Evolutionary conservation across 2,888 invertebrate species (phyloP).

Genomic region (Nemotelus nigrinus): DNA sequence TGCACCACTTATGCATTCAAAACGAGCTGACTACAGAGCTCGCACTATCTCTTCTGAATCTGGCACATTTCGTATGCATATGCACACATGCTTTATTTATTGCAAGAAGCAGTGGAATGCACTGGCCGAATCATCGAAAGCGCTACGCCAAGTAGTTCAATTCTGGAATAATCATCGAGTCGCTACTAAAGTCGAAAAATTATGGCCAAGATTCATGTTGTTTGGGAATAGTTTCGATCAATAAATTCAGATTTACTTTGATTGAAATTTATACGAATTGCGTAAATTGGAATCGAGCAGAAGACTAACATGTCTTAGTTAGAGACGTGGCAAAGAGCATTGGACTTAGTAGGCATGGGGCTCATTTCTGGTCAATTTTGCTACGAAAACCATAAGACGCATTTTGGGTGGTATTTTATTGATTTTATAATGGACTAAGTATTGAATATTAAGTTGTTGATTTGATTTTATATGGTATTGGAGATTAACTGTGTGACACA

Average conservation of each 20-base stretch:
- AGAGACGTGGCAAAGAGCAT: too few relatives aligned
- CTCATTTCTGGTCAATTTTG: too few relatives aligned
- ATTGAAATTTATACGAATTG: slow-evolving; percentile 32
- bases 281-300: slow-evolving; percentile 17
- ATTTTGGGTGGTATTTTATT: too few relatives aligned
- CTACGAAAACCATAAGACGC: too few relatives aligned
- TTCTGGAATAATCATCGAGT: slow-evolving; percentile 20
- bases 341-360: too few relatives aligned
- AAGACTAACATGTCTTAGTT: too few relatives aligned
- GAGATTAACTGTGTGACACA: too few relatives aligned
- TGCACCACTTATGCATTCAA: slow-evolving; percentile 15
- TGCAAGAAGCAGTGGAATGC: slow-evolving; percentile 12
- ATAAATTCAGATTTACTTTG: slow-evolving; percentile 37
- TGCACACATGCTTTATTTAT: slow-evolving; percentile 21
- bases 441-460: too few relatives aligned
- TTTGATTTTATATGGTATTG: too few relatives aligned
- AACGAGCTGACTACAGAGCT: not conserved
- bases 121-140: slow-evolving; percentile 10
- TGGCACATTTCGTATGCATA: slow-evolving; percentile 13
- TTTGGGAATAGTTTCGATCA: slow-evolving; percentile 28
- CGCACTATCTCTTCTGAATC: not conserved
- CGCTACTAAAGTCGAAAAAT: slow-evolving; percentile 28
- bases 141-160: slow-evolving; percentile 17
- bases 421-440: too few relatives aligned
- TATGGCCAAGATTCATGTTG: slow-evolving; percentile 7